Evolutionary conservation across 2,113 vertebrate genomes (phyloP), one percentile per base, ranked within the genome.

Genomic region (Pachyramphus minor): DNA sequence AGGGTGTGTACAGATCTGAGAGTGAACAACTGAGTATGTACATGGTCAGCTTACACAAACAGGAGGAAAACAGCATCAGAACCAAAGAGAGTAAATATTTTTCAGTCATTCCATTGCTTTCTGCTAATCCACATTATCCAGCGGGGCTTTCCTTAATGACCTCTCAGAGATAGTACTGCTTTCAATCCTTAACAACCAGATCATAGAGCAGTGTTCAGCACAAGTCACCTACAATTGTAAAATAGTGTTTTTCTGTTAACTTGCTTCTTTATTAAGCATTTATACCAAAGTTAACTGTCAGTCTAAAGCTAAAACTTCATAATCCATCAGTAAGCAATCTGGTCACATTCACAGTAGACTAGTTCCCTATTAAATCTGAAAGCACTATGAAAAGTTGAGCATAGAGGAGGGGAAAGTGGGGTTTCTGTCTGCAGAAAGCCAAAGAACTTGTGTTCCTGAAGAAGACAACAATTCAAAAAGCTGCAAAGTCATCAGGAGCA

Each of bases 401-500:
- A 8, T 28, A 41, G 50, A 39, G 5, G 5, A 49, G 14, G 3
- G 2, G 4, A 41, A 89, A 39, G 17, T 33, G 5, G 25, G 49
- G 82, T 63, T 87, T 35, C 58, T 64, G 12, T 35, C 69, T 74
- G 56, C 75, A 82, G 88, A 69, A 86, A 83, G 22, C 16, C 47
- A 71, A 81, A 67, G 23, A 6, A 72, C 63, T 84, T 60, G 14
- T 67, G 56, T 69, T 89, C 27, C 84, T 73, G 37, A 71, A 42
- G 60, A 81, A 88, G 15, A 58, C 5, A 7, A 44, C 53, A 60
- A 59, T 92, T 90, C 52, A 56, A 81, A 92, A 93, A 89, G 20
- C 76, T 92, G 79, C 89, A 79, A 76, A 95, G 68, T 92, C 82
- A 90, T 82, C 28, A 22, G 49, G 53, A 94, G 87, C 72, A 86